Base-by-base conservation (phyloP, 2,113 vertebrate species). In the Syrmaticus mikado region DNA sequence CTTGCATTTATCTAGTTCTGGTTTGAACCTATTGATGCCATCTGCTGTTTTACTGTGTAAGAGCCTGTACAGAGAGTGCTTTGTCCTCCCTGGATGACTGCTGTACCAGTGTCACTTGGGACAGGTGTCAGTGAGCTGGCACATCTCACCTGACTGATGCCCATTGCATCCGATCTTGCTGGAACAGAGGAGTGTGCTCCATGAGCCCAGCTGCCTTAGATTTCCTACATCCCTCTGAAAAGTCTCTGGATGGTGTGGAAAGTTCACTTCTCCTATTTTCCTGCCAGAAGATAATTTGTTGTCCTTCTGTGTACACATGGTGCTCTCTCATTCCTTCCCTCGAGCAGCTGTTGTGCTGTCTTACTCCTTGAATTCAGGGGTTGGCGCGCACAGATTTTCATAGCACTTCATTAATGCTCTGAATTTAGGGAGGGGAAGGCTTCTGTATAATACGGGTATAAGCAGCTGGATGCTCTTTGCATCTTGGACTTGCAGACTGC, bases 401-500 rank as follows among this genome's bases (percentile, higher is more conserved):
- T 27, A 82, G 66, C 81, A 76, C 78, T 72, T 89, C 52, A 36
- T 92, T 86, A 90, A 58, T 73, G 53, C 41, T 86, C 87, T 90
- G 66, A 84, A 76, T 79, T 64, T 60, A 52, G 82, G 46, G 53
- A 46, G 82, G 8, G 55, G 34, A 80, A 76, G 36, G 90, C 92
- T 94, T 57, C 85, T 80, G 84, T 94, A 68, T 89, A 94, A 79
- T 73, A 78, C 8, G 24, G 21, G 19, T 79, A 22, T 85, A 71
- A 95, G 64, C 90, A 95, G 75, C 89, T 95, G 94, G 85, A 77
- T 48, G 50, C 72, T 93, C 55, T 92, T 94, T 93, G 50, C 30
- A 19, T 94, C 76, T 87, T 85, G 82, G 71, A 79, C 32, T 82
- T 72, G 52, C 75, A 80, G 55, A 43, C 4, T 28, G 22, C 72